Base-by-base conservation (phyloP, 2,888 invertebrate species). In the Geophilus truncorum region DNA sequence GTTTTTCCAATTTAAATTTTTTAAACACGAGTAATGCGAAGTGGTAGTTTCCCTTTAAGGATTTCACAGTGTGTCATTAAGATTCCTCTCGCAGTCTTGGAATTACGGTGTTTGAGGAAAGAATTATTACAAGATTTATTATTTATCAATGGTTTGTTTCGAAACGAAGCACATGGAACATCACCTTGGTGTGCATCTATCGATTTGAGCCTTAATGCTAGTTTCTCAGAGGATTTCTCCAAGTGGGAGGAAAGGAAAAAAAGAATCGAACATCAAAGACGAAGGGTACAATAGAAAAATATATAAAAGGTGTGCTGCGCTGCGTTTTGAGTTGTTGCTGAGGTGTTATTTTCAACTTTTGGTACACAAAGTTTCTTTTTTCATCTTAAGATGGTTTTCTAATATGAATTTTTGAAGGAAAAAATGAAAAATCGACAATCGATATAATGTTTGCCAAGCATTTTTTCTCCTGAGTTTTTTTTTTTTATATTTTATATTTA, bases 141-240 rank as follows among this genome's bases (percentile, higher is more conserved):
- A 62, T 62, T 62, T 62, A 62, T 62, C 62, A 62, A 62, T 62
- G 62, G 62, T 62, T 62, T 62, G 62, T 62, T 62, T 25, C 62
- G 25, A 62, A 62, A 62, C 62, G 21, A 25, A 25, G 62, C 62
- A 62, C 25, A 28, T 62, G 28, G 62, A 25, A 23, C 62, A 62
- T 62, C 62, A 23, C 25, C 62, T 62, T 62, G 12, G 62, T 62
- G 62, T 62, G 62, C 62, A 62, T 23, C 6, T 62, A 62, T 62
- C 23, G 62, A 62, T 62, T 23, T 23, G 25, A 62, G 45, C 45
- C 18, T 45, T 45, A 45, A 45, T 45, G 45, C 45, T 45, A 45
- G 62, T 62, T 62, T 62, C 62, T 25, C 25, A 3, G 25, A 25
- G 62, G 62, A 62, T 62, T 62, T 62, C 62, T 23, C 23, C 62